Evolutionary conservation across 2,797 vertebrate species (phyloP).

Genomic region (Danio tinwini): DNA sequence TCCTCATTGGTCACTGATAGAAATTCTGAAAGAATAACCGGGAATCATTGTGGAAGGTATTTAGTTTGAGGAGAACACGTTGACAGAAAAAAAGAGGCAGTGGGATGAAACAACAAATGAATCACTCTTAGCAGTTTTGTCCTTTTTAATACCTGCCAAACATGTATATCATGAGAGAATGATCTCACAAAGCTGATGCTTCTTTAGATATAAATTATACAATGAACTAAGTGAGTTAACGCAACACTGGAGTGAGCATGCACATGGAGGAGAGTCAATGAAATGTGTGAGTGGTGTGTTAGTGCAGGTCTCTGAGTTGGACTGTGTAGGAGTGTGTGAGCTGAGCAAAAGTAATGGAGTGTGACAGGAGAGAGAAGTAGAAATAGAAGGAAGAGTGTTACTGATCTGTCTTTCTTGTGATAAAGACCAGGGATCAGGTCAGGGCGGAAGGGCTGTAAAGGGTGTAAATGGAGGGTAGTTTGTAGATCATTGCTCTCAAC

Average conservation of each 20-base stretch:
- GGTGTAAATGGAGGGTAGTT: constrained; percentile 43
- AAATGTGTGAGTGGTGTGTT: constrained; percentile 9
- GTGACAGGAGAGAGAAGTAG: constrained; percentile 27
- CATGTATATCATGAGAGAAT: constrained; percentile 50
- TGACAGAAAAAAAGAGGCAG: constrained; percentile 16
- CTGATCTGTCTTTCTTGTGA: constrained; percentile 36
- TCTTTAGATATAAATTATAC: neutral
- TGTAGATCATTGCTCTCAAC: constrained; percentile 61
- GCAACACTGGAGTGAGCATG: constrained; percentile 2
- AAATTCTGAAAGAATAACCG: constrained; percentile 98
- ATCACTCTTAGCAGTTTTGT: neutral
- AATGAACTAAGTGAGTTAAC: neutral
- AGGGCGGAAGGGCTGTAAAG: constrained; percentile 16
- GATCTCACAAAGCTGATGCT: constrained; percentile 56
- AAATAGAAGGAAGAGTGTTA: constrained; percentile 24
- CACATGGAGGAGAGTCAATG: neutral
- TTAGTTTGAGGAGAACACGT: constrained; percentile 44
- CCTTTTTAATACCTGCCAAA: neutral
- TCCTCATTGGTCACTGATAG: constrained; percentile 99
- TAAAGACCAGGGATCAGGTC: constrained; percentile 72
- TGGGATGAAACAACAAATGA: constrained; percentile 13
- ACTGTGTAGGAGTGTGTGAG: neutral
- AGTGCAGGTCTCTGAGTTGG: neutral
- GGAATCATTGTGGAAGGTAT: constrained; percentile 84
- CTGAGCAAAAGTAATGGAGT: neutral